Percentiles rank a stretch among this genome's conserved stretches.
Evolutionary conservation across 2,113 vertebrate species (phyloP).

Genomic region (Lepus timidus): DNA sequence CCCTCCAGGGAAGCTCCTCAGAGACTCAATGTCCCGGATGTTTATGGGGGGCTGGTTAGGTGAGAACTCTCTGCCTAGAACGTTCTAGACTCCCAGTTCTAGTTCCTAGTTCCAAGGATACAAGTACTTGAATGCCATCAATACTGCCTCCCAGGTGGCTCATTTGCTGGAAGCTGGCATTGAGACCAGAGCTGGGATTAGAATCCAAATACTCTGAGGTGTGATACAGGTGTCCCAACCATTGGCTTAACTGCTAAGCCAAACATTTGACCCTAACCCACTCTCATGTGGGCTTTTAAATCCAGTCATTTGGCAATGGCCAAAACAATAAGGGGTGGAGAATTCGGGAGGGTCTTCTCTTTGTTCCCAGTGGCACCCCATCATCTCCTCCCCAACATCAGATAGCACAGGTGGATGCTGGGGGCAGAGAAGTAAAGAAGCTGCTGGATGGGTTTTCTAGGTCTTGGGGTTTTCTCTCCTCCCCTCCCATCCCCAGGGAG

Average conservation of each 20-base stretch:
- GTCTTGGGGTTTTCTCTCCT: neutral
- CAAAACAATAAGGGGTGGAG: neutral
- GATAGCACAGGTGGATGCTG: neutral
- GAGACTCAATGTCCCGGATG: neutral
- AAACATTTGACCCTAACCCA: no score
- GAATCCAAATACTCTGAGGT: no score
- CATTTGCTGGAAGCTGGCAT: no score
- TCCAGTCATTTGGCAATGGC: neutral
- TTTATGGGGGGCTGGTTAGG: neutral
- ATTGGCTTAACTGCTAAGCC: no score
- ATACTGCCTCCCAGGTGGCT: no score
- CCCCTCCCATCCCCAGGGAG: neutral
- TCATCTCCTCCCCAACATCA: no score
- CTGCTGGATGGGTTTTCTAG: neutral
- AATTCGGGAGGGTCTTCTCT: neutral
- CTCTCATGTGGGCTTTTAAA: neutral
- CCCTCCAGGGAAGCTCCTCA: neutral
- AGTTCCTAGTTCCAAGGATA: no score
- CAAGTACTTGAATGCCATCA: no score
- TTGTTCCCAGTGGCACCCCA: rapidly evolving
- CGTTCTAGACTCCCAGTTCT: neutral
- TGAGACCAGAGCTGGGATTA: no score
- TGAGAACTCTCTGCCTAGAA: no score
- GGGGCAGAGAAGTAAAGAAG: neutral
- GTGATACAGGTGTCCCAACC: no score